Evolutionary conservation across 23 tunicate species (phyloP).

Genomic region (Phallusia fumigata): DNA sequence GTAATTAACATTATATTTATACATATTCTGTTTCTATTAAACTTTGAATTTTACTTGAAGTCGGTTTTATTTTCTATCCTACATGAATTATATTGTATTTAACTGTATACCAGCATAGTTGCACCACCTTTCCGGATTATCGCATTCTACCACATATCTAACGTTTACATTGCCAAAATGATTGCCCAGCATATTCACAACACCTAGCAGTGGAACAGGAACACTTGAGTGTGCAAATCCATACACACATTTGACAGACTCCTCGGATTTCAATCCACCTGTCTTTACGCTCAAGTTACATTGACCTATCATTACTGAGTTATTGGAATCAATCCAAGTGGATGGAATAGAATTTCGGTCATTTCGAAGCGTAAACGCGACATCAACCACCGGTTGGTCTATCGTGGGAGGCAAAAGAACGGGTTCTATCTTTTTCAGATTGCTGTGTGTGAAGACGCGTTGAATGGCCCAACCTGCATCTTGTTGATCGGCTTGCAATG

Average conservation of each 20-base stretch:
- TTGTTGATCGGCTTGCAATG: neutral
- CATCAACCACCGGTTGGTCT: no score
- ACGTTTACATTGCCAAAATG: neutral
- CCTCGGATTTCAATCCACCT: no score
- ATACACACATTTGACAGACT: neutral
- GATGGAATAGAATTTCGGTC: no score
- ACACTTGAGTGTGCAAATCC: neutral
- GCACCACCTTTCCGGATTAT: neutral
- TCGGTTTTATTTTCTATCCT: no score
- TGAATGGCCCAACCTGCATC: neutral
- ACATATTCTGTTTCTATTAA: no score
- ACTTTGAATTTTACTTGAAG: no score
- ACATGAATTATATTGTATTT: no score
- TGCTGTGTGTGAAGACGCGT: neutral
- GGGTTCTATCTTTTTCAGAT: neutral
- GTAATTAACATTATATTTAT: no score
- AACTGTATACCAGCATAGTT: neutral
- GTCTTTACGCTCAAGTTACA: no score
- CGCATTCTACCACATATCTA: neutral
- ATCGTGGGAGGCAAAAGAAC: neutral
- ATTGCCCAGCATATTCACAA: neutral
- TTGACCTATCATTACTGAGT: no score
- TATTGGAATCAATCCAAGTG: no score
- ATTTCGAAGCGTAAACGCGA: no score
- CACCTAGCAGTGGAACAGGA: neutral